A percentile compares a stretch with the other conserved stretches of the same genome.
phyloP scores from a whole-genome alignment of 1,140 invertebrate genomes.

The Pogonomyrmex californicus region DNA sequence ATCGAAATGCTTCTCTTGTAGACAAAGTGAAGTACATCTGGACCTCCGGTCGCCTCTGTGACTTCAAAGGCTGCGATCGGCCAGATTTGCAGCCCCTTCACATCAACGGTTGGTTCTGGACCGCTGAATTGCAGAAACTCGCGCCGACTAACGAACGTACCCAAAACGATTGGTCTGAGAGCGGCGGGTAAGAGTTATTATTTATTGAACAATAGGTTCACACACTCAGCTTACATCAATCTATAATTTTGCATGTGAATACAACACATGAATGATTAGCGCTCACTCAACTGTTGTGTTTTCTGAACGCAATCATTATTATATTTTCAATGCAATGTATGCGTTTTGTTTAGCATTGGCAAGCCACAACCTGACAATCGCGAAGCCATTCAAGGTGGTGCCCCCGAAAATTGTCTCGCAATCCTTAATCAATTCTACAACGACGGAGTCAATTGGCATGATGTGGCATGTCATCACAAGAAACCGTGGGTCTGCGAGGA shows the following conservation, averaged over 20 bases:
- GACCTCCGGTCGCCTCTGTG: slow-evolving; percentile 94
- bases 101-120: slow-evolving; percentile 96
- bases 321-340: neutral
- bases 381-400: slow-evolving; percentile 92
- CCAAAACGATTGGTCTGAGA: slow-evolving; percentile 94
- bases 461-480: slow-evolving; percentile 94
- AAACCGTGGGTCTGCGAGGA: slow-evolving; percentile 95
- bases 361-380: slow-evolving; percentile 94
- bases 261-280: neutral
- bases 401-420: slow-evolving; percentile 93
- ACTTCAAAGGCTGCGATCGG: slow-evolving; percentile 94
- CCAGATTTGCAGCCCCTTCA: slow-evolving; percentile 92
- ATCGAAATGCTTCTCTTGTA: slow-evolving; percentile 67
- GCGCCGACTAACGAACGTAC: slow-evolving; percentile 91
- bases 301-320: neutral
- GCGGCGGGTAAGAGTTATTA: slow-evolving; percentile 88
- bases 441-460: slow-evolving; percentile 95
- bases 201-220: neutral
- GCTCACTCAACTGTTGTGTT: neutral
- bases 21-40: slow-evolving; percentile 93
- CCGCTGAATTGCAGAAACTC: slow-evolving; percentile 92
- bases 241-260: slow-evolving; percentile 2
- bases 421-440: slow-evolving; percentile 95
- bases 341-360: slow-evolving; percentile 87
- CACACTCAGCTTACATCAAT: neutral